Evolutionary conservation across 2,888 invertebrate species (phyloP), one percentile per base, ranked within the genome.

Genomic region (Drepanosiphum platanoidis): DNA sequence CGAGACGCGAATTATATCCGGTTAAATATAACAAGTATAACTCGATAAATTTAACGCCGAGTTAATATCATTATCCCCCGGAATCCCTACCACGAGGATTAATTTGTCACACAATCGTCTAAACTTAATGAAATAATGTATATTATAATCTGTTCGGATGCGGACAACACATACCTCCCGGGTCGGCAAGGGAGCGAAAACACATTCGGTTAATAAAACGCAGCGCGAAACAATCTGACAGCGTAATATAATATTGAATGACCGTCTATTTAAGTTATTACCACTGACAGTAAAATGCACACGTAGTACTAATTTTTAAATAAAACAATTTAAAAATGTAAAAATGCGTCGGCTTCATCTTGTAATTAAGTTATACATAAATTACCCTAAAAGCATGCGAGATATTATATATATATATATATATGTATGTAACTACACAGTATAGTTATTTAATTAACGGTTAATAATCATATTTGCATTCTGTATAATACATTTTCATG

Each of bases 371-470:
- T 77, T 30, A 39, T 27, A 22, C 18, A 15, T 36, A 36, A 75
- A 58, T 75, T 36, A 34, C 27, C 77, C 61, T 39, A 77, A 77
- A 77, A 36, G 9, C 61, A 77, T 61, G 32, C 27, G 22, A 27
- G 3, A 9, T 46, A n/a, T 18, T 42, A 42, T 13, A 13, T 42
- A 5, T 42, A 42, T 9, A 42, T 42, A 42, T 42, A 42, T 46
- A 46, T 15, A 46, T 15, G 46, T 46, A 46, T 15, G 18, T 46
- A 46, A 15, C 15, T 46, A 13, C 36, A 8, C 18, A 18, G 39
- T 18, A 30, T 39, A 39, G 34, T 39, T 77, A 77, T 77, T 77
- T 61, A 77, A 77, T 61, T 27, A 77, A 52, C 58, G n/a, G 27
- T 36, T 77, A 27, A 39, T 39, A 61, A 34, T n/a, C 9, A 30